Percentiles rank a stretch among this genome's conserved stretches.
These are phyloP conservation scores for Eilema caniola DNA, from an alignment of 2,888 invertebrate genomes.

Conservation along the genomic window DNA sequence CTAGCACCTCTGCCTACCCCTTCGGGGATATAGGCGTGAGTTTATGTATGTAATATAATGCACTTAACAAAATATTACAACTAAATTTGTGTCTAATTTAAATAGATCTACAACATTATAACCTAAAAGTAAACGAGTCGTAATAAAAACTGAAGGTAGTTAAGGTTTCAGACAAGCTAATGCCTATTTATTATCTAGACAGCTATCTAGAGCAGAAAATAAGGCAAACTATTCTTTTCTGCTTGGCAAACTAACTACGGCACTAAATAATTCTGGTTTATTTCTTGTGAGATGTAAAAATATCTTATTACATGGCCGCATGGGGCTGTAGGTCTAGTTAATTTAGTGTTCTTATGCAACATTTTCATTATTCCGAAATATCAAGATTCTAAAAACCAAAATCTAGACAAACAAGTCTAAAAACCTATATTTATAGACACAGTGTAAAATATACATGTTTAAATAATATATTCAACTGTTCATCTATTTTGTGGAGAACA, in stretches of 20 bases:
- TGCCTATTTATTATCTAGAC: conserved; percentile 49
- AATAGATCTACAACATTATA: background rate
- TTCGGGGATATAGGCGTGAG: too few relatives aligned
- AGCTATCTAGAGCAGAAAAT: conserved; percentile 39
- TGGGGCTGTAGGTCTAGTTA: background rate
- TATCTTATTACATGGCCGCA: background rate
- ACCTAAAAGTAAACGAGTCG: conserved; percentile 5
- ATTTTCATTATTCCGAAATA: too few relatives aligned
- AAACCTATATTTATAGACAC: too few relatives aligned
- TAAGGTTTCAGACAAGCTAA: conserved; percentile 40
- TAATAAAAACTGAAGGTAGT: conserved; percentile 27
- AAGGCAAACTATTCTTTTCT: conserved; percentile 33
- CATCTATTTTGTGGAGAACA: too few relatives aligned
- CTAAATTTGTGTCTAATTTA: background rate
- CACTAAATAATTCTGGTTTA: conserved; percentile 12
- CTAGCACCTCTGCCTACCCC: too few relatives aligned
- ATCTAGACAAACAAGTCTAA: too few relatives aligned
- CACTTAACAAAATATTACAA: too few relatives aligned
- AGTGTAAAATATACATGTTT: too few relatives aligned
- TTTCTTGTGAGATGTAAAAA: background rate
- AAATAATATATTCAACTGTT: too few relatives aligned
- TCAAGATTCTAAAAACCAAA: too few relatives aligned
- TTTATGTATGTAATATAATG: too few relatives aligned
- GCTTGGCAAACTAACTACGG: conserved; percentile 20
- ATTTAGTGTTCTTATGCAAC: background rate